Evolutionary conservation across 2,113 vertebrate genomes (phyloP).

Genomic region (Empidonax traillii): DNA sequence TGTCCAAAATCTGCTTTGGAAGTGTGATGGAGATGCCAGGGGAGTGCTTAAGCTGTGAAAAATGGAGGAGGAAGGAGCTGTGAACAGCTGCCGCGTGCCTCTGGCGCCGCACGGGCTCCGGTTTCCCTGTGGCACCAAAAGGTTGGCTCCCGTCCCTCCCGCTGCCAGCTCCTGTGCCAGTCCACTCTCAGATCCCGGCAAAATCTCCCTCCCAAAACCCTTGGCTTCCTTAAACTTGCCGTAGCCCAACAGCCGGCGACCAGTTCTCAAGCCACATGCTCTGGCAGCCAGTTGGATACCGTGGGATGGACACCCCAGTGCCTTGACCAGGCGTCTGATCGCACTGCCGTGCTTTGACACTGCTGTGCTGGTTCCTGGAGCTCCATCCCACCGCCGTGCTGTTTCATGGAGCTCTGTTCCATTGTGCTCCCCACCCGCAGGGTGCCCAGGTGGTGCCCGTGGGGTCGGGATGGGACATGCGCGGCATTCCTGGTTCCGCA

Average conservation of each 20-base stretch:
- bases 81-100: constrained; percentile 6
- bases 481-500: accelerated
- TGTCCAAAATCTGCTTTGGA: background rate
- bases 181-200: accelerated
- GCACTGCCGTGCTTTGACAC: accelerated
- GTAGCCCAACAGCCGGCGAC: background rate
- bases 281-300: accelerated
- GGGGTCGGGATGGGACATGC: accelerated
- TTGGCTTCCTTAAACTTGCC: accelerated
- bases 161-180: background rate
- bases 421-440: accelerated
- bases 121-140: background rate
- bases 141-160: background rate
- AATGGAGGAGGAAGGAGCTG: constrained; percentile 42
- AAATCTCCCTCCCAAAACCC: background rate
- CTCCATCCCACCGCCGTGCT: background rate
- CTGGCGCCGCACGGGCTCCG: background rate
- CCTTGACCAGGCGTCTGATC: accelerated
- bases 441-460: accelerated
- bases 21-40: background rate
- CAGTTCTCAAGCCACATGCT: accelerated
- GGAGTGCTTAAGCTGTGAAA: constrained; percentile 31
- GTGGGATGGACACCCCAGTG: accelerated
- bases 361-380: accelerated
- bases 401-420: accelerated